phyloP scores from a whole-genome alignment of 2,797 vertebrate species.

The Oreonectes daqikongensis region DNA sequence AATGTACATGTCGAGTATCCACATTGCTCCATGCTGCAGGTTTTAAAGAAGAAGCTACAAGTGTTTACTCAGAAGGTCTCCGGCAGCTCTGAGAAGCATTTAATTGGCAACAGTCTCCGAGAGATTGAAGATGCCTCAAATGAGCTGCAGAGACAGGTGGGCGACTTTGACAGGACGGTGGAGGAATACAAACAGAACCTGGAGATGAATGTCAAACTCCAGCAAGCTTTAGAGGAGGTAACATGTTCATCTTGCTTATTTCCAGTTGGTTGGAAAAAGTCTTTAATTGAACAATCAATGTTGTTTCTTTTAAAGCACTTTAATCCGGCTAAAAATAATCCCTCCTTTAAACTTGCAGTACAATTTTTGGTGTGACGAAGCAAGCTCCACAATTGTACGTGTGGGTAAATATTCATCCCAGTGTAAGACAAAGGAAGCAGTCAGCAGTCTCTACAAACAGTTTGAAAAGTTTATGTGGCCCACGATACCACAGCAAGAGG shows the following conservation, averaged over 20 bases:
- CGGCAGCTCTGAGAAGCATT: slow-evolving; percentile 66
- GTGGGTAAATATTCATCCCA: slow-evolving; percentile 85
- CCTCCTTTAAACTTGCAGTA: slow-evolving; percentile 73
- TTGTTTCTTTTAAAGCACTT: too few relatives aligned
- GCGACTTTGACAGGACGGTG: slow-evolving; percentile 79
- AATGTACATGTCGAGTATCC: not conserved
- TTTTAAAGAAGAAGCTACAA: slow-evolving; percentile 80
- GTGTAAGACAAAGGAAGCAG: slow-evolving; percentile 84
- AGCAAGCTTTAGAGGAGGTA: slow-evolving; percentile 87
- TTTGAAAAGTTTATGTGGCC: slow-evolving; percentile 89
- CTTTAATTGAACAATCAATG: too few relatives aligned
- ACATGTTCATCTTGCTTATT: not conserved
- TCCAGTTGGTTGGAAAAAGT: too few relatives aligned
- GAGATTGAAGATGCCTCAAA: slow-evolving; percentile 72
- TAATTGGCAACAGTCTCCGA: slow-evolving; percentile 65
- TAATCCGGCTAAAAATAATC: not conserved
- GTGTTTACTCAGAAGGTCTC: slow-evolving; percentile 72
- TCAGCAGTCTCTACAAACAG: slow-evolving; percentile 83
- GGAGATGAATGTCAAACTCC: slow-evolving; percentile 82
- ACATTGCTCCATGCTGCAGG: slow-evolving; percentile 63
- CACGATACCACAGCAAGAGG: slow-evolving; percentile 86
- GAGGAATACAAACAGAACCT: slow-evolving; percentile 85
- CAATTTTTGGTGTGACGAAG: slow-evolving; percentile 90
- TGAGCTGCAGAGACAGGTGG: slow-evolving; percentile 84
- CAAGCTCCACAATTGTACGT: slow-evolving; percentile 84